Conservation (phyloP, 1,140 invertebrate genomes). For the Aporrectodea caliginosa region DNA sequence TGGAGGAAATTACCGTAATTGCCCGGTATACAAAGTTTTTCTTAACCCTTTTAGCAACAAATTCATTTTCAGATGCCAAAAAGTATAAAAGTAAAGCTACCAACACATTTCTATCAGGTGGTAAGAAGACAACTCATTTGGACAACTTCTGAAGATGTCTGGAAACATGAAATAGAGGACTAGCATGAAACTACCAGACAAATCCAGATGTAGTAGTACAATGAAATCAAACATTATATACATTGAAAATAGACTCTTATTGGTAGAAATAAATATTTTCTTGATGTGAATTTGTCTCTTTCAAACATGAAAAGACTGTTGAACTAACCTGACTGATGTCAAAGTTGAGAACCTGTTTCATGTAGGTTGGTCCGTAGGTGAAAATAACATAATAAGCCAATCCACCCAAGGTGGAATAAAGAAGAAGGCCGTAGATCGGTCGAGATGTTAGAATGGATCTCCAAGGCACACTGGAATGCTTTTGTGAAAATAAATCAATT, state of each 20-base stretch:
- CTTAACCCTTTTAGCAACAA: too few species aligned
- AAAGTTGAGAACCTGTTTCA: neutral
- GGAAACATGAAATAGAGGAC: neutral
- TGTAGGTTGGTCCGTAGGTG: neutral
- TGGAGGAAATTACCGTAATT: too few species aligned
- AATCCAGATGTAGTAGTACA: neutral
- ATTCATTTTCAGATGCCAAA: too few species aligned
- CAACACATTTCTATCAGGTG: too few species aligned
- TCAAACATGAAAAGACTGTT: neutral
- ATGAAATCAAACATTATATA: too few species aligned
- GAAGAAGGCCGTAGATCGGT: neutral
- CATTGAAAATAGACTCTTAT: too few species aligned
- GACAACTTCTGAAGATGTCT: too few species aligned
- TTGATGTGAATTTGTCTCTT: neutral
- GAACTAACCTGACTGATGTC: neutral
- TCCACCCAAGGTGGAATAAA: neutral
- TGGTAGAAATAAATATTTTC: neutral
- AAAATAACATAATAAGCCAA: neutral
- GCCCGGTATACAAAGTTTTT: too few species aligned
- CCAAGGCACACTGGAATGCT: neutral
- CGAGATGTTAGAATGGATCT: neutral
- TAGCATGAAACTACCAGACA: neutral
- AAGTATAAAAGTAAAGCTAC: too few species aligned
- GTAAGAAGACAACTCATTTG: too few species aligned
- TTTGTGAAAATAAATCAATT: neutral